These are phyloP conservation scores for Thereva nobilitata DNA, from an alignment of 2,888 invertebrate species.

Conservation along the genomic window DNA sequence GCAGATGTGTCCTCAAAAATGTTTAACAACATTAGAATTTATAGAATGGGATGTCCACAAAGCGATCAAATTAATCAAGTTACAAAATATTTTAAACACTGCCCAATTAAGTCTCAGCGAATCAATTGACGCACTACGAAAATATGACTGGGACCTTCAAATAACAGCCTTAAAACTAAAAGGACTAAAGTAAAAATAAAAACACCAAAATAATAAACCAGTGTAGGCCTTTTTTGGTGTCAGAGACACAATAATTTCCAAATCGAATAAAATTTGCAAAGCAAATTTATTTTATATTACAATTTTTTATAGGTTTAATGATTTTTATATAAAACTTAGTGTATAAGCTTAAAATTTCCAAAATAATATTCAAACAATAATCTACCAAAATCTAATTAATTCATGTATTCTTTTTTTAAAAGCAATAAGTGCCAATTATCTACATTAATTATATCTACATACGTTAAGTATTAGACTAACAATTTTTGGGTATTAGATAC, in stretches of 20 bases:
- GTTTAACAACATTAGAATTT: slow-evolving; percentile 77
- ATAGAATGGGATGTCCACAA: slow-evolving; percentile 88
- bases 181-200: slow-evolving; percentile 42
- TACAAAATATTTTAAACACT: slow-evolving; percentile 54
- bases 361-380: no score
- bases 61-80: slow-evolving; percentile 72
- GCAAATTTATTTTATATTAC: slow-evolving; percentile 9
- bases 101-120: slow-evolving; percentile 50
- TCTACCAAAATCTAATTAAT: no score
- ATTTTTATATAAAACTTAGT: no score
- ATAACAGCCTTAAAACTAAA: slow-evolving; percentile 53
- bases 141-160: slow-evolving; percentile 57
- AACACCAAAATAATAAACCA: background rate
- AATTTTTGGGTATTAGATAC: slow-evolving; percentile 18
- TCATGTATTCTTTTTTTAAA: no score
- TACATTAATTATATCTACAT: background rate
- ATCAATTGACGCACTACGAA: slow-evolving; percentile 53
- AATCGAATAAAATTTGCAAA: slow-evolving; percentile 16
- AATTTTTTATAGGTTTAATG: no score
- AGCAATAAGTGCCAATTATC: slow-evolving; percentile 17
- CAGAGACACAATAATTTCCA: background rate
- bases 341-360: no score
- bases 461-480: slow-evolving; percentile 15
- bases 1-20: slow-evolving; percentile 73
- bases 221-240: background rate